Evolutionary conservation across 2,113 vertebrate species (phyloP).

Genomic region (Ailurus styani): DNA sequence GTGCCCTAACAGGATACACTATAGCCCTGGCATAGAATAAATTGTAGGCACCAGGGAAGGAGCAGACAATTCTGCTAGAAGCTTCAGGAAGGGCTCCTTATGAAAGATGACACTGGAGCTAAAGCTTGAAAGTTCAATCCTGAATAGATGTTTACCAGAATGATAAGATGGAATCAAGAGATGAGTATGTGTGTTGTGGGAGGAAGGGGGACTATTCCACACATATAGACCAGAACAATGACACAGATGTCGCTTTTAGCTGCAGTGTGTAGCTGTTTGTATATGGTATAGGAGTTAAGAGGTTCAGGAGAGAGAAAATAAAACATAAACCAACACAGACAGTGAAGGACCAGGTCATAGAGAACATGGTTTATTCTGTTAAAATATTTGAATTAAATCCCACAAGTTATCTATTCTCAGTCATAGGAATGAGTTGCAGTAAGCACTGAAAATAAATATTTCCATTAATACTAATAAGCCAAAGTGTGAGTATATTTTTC

Average conservation of each 20-base stretch:
- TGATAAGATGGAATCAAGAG: neutral
- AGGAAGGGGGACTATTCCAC: neutral
- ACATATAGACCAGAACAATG: neutral
- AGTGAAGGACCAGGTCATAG: too few species aligned
- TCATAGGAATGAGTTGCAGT: neutral
- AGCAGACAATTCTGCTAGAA: neutral
- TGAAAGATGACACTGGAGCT: neutral
- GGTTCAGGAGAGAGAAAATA: neutral
- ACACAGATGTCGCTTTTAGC: neutral
- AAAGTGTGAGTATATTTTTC: neutral
- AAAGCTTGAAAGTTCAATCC: neutral
- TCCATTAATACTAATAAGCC: neutral
- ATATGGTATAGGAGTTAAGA: neutral
- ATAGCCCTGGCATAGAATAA: neutral
- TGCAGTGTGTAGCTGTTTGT: neutral
- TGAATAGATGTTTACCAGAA: neutral
- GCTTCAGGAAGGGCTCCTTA: neutral
- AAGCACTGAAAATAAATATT: neutral
- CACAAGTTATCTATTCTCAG: neutral
- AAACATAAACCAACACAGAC: neutral
- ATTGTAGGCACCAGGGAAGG: neutral
- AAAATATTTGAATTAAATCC: neutral
- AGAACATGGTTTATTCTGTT: neutral
- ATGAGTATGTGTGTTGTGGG: neutral
- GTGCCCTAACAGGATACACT: neutral